Evolutionary conservation across 2,113 vertebrate species (phyloP), one percentile per base, ranked within the genome.

Genomic region (Anguilla rostrata): DNA sequence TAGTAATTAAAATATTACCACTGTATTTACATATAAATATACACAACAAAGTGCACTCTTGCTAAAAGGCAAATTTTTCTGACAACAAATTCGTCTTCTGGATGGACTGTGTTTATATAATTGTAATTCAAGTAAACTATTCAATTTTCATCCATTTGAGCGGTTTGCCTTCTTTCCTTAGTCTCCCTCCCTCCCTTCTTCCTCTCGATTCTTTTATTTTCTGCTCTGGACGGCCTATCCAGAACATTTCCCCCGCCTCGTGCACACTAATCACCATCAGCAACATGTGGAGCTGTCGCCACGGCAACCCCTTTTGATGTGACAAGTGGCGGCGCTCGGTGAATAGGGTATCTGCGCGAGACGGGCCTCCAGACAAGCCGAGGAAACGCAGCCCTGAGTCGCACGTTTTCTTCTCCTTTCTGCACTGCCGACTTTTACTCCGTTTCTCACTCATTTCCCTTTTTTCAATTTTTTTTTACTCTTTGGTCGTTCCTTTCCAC

Each of bases 221-320:
- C 85, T 85, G 46, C 43, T 63, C 78, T 39, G 90, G 83, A 84
- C n/a, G 82, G 88, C 86, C 90, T 86, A 87, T 90, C 90, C 81
- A 85, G 86, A 88, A 86, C 89, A 87, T 89, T 56, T 89, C 88
- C 84, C 84, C 78, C 85, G 43, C 85, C 66, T 78, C 82, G 86
- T 57, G 22, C 34, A 88, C 79, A 83, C 84, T 46, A 41, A 78
- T 53, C 83, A 87, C 89, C 87, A 85, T 93, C 89, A 92, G 92
- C 86, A 92, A 92, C 91, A 87, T 91, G 91, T 91, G 90, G 81
- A 87, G 91, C 89, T 2, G 71, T 95, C 49, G 66, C 93, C 92
- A 92, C 88, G 93, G 93, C 90, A 94, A 93, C 94, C 89, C 83
- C 85, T 90, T 95, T 92, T 93, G 91, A 93, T 94, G 88, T 94